Base-by-base conservation (phyloP, 2,888 invertebrate species). In the Mythimna pallens region DNA sequence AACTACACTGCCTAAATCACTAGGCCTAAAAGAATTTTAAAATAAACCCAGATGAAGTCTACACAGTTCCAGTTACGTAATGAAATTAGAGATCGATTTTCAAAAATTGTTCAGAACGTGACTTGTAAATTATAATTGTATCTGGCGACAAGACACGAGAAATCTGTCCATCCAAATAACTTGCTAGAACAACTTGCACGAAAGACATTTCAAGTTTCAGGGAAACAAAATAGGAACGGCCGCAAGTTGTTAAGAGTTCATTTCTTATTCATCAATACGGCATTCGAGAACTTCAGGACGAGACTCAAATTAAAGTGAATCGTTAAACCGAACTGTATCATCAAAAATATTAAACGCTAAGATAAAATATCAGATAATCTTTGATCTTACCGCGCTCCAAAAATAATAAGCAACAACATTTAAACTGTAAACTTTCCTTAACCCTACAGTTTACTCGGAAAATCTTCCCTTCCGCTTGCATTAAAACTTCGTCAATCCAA, bases 401-500 rank as follows among this genome's bases (percentile, higher is more conserved):
- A 75, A 67, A 83, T 76, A 80, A 83, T 78, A 81, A 78, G 34
- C 40, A 70, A 62, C 75, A 79, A 65, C 65, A 70, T 64, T 75
- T 66, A 68, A 74, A 77, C 57, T 71, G 52, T 70, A 67, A 78
- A 83, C 70, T 81, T 73, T 52, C 47, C 47, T 65, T 52, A 63
- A 62, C 50, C 57, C 10, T 59, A 65, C 61, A 72, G 30, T 82
- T 71, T 71, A 71, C 57, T 74, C 43, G 10, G 69, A 25, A 62
- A 70, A 70, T 70, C 64, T 64, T 69, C 4, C 47, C 50, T 80
- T 68, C 66, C 57, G 50, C 57, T 54, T 69, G 65, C 71, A 76
- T 58, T 65, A 65, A 65, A 65, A 61, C 65, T 57, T 40, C 36
- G 5, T 36, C 61, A 78, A 36, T 63, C 54, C 20, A 70, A 63